Conservation (phyloP, 2,797 vertebrate genomes). For the Diglossa cyanea region DNA sequence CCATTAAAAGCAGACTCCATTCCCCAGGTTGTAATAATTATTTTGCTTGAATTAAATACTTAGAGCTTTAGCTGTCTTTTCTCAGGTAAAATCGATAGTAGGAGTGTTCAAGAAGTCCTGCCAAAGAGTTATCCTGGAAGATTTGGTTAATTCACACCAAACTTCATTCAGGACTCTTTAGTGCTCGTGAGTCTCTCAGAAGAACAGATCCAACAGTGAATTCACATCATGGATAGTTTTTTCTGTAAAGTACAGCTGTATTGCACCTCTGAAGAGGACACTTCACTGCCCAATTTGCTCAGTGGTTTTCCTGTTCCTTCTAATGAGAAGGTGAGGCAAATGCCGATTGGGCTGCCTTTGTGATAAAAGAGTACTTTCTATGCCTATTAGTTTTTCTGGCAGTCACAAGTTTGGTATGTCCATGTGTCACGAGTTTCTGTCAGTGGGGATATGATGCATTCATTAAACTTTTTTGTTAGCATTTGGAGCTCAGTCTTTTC, state of each 20-base stretch:
- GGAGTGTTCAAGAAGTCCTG: neutral
- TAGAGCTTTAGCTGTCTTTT: neutral
- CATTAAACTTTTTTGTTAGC: neutral
- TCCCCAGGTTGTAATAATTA: neutral
- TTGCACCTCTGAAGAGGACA: neutral
- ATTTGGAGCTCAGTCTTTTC: neutral
- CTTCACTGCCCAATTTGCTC: neutral
- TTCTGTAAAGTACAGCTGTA: neutral
- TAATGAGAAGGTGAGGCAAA: neutral
- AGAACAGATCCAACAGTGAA: neutral
- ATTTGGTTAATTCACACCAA: neutral
- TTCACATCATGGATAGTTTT: neutral
- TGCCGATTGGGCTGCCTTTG: neutral
- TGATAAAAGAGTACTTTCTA: neutral
- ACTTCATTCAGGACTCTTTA: neutral
- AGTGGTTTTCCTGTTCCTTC: neutral
- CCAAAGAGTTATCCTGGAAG: neutral
- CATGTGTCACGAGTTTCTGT: neutral
- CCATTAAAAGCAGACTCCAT: neutral
- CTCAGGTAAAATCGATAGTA: neutral
- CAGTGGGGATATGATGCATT: neutral
- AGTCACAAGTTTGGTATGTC: neutral
- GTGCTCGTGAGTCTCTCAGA: neutral
- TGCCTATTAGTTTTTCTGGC: neutral
- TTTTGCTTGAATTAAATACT: neutral